Conservation (phyloP, 2,797 vertebrate species). For the Antennarius maculatus region DNA sequence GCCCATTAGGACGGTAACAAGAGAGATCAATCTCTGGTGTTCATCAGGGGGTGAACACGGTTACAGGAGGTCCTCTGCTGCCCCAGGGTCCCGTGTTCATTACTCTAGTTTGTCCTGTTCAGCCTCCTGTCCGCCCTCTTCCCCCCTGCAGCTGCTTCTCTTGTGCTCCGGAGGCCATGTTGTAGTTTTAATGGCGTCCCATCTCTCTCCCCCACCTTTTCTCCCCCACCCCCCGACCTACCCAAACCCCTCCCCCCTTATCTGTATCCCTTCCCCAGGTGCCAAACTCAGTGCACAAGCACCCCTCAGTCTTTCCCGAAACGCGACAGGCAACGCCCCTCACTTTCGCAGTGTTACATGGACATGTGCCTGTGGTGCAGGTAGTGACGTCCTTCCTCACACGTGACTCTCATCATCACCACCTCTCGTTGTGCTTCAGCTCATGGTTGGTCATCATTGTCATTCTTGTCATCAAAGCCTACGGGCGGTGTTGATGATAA, state of each 20-base stretch:
- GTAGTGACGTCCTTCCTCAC: constrained; percentile 82
- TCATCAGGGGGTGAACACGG: constrained; percentile 56
- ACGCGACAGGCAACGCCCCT: constrained; percentile 98
- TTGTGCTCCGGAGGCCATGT: constrained; percentile 53
- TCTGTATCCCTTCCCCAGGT: constrained; percentile 88
- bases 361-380: constrained; percentile 99
- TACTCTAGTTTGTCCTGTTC: constrained; percentile 54
- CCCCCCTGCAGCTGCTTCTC: constrained; percentile 60
- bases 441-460: constrained; percentile 60
- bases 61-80: constrained; percentile 57
- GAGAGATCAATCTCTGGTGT: constrained; percentile 65
- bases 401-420: constrained; percentile 60
- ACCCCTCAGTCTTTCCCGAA: constrained; percentile 98
- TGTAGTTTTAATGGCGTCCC: constrained; percentile 72
- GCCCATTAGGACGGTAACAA: constrained; percentile 44
- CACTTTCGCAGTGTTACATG: constrained; percentile 98
- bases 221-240: constrained; percentile 38
- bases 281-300: constrained; percentile 98
- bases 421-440: constrained; percentile 66
- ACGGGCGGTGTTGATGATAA: constrained; percentile 36
- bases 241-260: constrained; percentile 5
- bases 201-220: constrained; percentile 69
- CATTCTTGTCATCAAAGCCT: constrained; percentile 56
- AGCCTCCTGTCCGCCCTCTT: constrained; percentile 28
- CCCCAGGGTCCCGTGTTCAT: constrained; percentile 65